Evolutionary conservation across 2,888 invertebrate genomes (phyloP).

Genomic region (Drosophila pseudotalamancana): DNA sequence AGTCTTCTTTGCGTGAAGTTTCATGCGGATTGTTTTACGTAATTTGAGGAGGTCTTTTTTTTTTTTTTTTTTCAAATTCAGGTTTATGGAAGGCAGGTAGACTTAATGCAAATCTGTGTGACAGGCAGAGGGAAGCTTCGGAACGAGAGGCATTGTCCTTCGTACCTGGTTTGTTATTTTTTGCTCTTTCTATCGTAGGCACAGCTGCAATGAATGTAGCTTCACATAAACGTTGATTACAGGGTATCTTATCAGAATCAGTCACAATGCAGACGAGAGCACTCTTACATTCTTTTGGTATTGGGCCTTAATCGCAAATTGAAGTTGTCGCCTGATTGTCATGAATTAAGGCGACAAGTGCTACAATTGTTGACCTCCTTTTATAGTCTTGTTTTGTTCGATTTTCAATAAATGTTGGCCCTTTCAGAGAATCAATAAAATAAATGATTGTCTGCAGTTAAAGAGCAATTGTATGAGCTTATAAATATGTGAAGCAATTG

Average conservation of each 20-base stretch:
- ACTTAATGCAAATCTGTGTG: no score
- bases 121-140: no score
- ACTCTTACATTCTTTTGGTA: slow-evolving; percentile 7
- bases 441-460: slow-evolving; percentile 25
- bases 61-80: no score
- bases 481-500: neutral
- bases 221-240: no score
- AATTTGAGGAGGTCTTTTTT: no score
- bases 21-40: no score
- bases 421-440: slow-evolving; percentile 49
- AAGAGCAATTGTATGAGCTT: slow-evolving; percentile 3
- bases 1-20: no score
- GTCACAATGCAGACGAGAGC: neutral
- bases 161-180: no score
- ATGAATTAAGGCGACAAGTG: slow-evolving; percentile 44
- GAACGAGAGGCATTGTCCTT: no score
- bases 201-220: no score
- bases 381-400: slow-evolving; percentile 29
- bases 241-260: neutral
- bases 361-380: slow-evolving; percentile 35
- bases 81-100: no score
- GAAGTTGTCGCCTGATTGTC: slow-evolving; percentile 64
- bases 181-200: no score
- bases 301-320: slow-evolving; percentile 53
- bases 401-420: slow-evolving; percentile 28